Evolutionary conservation across 2,797 vertebrate genomes (phyloP), one percentile per base, ranked within the genome.

Genomic region (Amblyraja radiata): DNA sequence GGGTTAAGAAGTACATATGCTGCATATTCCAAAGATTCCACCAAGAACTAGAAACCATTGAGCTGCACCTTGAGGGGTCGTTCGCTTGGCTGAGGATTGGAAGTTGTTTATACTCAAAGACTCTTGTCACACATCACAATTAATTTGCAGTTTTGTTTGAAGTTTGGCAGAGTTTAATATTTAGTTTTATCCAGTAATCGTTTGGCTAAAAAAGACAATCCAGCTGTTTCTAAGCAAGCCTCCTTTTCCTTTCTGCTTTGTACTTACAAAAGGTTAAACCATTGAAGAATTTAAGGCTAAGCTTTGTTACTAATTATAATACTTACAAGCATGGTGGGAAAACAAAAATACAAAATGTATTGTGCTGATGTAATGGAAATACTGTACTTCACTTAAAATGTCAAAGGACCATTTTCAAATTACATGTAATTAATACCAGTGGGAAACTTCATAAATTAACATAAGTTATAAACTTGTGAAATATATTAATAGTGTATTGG

Each of bases 371-470:
- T 74, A 76, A 92, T 76, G 71, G 71, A 92, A 92, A 92, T 92
- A 54, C 90, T 76, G 76, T 92, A 54, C 90, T 76, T 92, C 39
- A 92, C 23, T 88, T 68, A 54, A 46, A 92, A 92, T 92, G 90
- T 54, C 90, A 92, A 58, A 91, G 68, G 46, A 58, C 71, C 73
- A 28, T 54, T 92, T 92, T 92, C 71, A 76, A 74, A 76, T 73
- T 74, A 92, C 39, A 28, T 46, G 13, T 92, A 92, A 92, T 92
- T 36, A 76, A 71, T 54, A 58, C 71, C 90, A 76, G 36, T 92
- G 90, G 90, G 90, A 92, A 92, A 76, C 90, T 76, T 92, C 90
- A 92, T 92, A 73, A 92, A 92, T 76, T 73, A 74, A 76, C 46
- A 76, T 46, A 92, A 92, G 73, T 92, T 76, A 92, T 92, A 74